Base-by-base conservation (phyloP, 2,888 invertebrate species). In the Dolomedes plantarius region DNA sequence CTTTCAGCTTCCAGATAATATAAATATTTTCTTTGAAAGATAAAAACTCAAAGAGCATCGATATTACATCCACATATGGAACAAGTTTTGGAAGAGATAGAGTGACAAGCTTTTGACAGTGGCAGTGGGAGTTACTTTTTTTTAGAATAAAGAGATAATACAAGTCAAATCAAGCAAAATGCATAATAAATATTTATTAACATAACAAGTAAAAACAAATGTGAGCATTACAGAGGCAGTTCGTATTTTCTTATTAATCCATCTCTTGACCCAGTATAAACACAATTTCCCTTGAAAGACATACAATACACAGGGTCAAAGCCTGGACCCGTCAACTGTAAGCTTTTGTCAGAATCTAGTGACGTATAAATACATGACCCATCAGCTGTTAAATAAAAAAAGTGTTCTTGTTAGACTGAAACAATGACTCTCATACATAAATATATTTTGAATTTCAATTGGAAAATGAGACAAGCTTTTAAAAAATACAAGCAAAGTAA, bases 291-390 rank as follows among this genome's bases (percentile, higher is more conserved):
- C 90, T 94, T 94, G 88, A 92, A 93, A 0, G 93, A 91, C 32
- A 95, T 91, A 89, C 93, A 93, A 90, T 95, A 93, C 19, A 95
- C 93, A 0, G 95, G 94, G 89, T 95, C 95, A 90, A 93, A 94
- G 89, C 95, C 94, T 0, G 95, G 92, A 0, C 95, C 95, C 7
- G 94, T 94, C n/a, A 95, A 91, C 86, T 94, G 93, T 0, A 94
- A 91, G 82, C 92, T 90, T 32, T 90, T 89, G 41, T 90, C 89
- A 76, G 91, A 91, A 23, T 91, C 89, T 62, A 92, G 91, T 83
- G 92, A 93, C 41, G 93, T 90, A 11, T 93, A 93, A 56, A 93
- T 93, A 89, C 94, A 93, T 0, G 93, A 93, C 0, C 95, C 95
- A 90, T 95, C 94, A 79, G 90, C 92, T 92, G 89, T 6, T 90